Evolutionary conservation across 2,797 vertebrate species (phyloP).

Genomic region (Podargus strigoides): DNA sequence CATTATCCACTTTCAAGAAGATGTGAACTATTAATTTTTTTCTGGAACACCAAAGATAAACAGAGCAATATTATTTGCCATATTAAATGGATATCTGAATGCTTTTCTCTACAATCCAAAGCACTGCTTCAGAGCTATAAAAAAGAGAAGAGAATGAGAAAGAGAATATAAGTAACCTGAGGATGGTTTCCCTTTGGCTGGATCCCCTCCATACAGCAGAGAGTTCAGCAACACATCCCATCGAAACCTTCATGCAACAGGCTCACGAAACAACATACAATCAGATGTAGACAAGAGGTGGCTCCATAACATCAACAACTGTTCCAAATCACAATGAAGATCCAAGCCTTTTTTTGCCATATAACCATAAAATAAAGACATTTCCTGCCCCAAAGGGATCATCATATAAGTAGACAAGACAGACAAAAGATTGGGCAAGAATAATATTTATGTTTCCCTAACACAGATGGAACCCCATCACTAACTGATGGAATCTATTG

Average conservation of each 20-base stretch:
- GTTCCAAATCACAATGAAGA: background rate
- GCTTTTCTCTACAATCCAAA: background rate
- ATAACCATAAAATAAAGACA: background rate
- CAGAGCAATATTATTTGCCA: background rate
- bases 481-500: background rate
- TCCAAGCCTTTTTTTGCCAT: background rate
- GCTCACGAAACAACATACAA: background rate
- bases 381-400: background rate
- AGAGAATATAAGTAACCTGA: background rate
- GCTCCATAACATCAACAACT: background rate
- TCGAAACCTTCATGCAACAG: background rate
- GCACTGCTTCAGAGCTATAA: background rate
- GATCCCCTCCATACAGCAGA: background rate
- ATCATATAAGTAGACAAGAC: background rate
- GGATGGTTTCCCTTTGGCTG: background rate
- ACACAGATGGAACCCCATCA: background rate
- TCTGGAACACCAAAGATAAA: background rate
- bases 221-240: background rate
- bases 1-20: background rate
- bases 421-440: slow-evolving; percentile 10
- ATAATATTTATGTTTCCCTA: slow-evolving; percentile 18
- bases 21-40: background rate
- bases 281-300: background rate
- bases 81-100: background rate
- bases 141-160: background rate